Evolutionary conservation across 1,140 invertebrate species (phyloP), one percentile per base, ranked within the genome.

Genomic region (Habropoda laboriosa): DNA sequence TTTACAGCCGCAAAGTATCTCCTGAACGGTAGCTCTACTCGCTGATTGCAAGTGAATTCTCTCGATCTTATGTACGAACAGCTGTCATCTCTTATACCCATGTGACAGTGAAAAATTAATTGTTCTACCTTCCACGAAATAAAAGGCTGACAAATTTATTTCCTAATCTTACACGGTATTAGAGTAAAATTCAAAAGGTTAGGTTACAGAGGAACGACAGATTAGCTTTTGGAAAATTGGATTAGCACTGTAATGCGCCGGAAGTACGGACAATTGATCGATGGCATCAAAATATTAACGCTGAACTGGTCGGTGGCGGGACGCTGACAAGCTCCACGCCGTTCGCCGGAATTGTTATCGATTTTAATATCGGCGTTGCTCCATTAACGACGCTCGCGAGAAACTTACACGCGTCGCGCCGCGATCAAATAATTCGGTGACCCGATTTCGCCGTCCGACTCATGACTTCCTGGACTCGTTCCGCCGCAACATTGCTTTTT

Each of bases 281-380:
- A 38, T 53, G 49, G 61, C 73, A 75, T 75, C 61, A 55, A 75
- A 75, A 75, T 75, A 75, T 75, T 67, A 75, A 27, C 73, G 73
- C 51, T n/a, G 27, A 49, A 51, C 61, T 75, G 73, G 55, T 60
- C 53, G 72, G 35, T 2, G 47, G 61, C 47, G 18, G 58, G 35
- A 32, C 32, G 42, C 71, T 61, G 57, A 74, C 72, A 74, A 30
- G 51, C 58, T 35, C 32, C n/a, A 16, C 42, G n/a, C n/a, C 71
- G 71, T 66, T 42, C 72, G 21, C 38, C 38, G 49, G 73, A 32
- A 67, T 67, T 66, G 73, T 55, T 55, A 75, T 75, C 73, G 73
- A 67, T 75, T 75, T 75, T 75, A 67, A 67, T 75, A 75, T 67
- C 61, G 63, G 24, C 73, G n/a, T 21, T 12, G 73, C 8, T 75